These are phyloP conservation scores for Seriola quinqueradiata DNA, from an alignment of 2,113 vertebrate species.

Conservation along the genomic window DNA sequence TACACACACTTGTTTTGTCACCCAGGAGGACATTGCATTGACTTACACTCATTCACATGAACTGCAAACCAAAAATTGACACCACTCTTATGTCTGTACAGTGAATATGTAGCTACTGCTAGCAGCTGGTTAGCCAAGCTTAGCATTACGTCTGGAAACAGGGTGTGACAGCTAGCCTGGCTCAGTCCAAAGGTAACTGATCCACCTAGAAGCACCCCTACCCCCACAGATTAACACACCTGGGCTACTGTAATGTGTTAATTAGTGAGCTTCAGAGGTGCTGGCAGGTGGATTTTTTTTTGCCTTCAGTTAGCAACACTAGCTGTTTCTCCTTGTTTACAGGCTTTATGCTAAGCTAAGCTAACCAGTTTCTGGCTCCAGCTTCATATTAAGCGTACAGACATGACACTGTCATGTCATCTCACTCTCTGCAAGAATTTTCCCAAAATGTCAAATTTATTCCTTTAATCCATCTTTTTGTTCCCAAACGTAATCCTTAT, in stretches of 20 bases:
- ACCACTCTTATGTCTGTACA: background rate
- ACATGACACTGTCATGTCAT: background rate
- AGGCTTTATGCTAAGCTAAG: background rate
- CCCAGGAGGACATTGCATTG: background rate
- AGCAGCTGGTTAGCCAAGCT: constrained; percentile 7
- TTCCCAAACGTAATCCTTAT: background rate
- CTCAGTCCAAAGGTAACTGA: constrained; percentile 1
- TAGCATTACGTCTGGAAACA: constrained; percentile 9
- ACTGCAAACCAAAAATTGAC: background rate
- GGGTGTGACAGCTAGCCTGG: background rate
- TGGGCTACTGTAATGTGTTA: no score
- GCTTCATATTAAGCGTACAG: background rate
- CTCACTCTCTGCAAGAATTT: background rate
- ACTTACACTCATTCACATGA: background rate
- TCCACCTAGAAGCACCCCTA: background rate
- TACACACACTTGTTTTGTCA: constrained; percentile 10
- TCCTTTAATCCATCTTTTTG: constrained; percentile 9
- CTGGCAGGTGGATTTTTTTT: background rate
- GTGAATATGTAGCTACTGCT: background rate
- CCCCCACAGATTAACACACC: background rate
- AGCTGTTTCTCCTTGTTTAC: background rate
- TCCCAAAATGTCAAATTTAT: background rate
- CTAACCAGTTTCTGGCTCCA: background rate
- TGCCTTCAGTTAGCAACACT: background rate
- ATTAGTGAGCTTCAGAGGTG: background rate